These are phyloP conservation scores for Strigamia crassipes DNA, from an alignment of 2,888 invertebrate species.

Conservation along the genomic window DNA sequence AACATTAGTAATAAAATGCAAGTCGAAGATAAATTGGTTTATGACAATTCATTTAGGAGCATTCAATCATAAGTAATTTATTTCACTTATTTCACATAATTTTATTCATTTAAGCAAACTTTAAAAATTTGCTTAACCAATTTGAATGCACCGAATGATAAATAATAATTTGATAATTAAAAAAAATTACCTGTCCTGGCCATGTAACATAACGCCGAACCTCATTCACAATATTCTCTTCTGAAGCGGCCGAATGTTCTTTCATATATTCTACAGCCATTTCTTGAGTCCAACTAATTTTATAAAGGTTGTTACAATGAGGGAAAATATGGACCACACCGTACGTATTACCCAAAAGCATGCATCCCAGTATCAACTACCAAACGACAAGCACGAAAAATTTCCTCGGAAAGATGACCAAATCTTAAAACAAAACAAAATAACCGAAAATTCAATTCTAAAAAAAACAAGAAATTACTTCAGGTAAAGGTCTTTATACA, in stretches of 20 bases:
- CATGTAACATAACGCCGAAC: conserved; percentile 56
- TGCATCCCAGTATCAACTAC: conserved; percentile 60
- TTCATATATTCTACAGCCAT: conserved; percentile 55
- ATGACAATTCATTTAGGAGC: too few species aligned
- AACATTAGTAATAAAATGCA: too few species aligned
- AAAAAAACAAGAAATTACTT: background rate
- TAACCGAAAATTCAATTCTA: conserved; percentile 51
- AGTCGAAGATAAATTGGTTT: too few species aligned
- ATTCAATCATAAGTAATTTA: too few species aligned
- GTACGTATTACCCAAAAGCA: conserved; percentile 52
- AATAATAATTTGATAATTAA: too few species aligned
- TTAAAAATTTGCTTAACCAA: too few species aligned
- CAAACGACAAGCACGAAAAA: conserved; percentile 56
- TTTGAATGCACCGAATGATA: too few species aligned
- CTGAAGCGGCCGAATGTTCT: conserved; percentile 53
- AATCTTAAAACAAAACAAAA: conserved; percentile 50
- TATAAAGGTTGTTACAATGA: background rate
- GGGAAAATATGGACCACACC: background rate
- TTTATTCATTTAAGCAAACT: too few species aligned
- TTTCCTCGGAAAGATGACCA: conserved; percentile 50
- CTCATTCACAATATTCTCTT: conserved; percentile 53
- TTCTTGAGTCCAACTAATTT: conserved; percentile 55
- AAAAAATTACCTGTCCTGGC: conserved; percentile 55
- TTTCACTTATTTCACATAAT: too few species aligned
- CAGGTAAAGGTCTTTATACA: conserved; percentile 55